Conservation (phyloP, 2,113 vertebrate genomes). For the Pica pica region DNA sequence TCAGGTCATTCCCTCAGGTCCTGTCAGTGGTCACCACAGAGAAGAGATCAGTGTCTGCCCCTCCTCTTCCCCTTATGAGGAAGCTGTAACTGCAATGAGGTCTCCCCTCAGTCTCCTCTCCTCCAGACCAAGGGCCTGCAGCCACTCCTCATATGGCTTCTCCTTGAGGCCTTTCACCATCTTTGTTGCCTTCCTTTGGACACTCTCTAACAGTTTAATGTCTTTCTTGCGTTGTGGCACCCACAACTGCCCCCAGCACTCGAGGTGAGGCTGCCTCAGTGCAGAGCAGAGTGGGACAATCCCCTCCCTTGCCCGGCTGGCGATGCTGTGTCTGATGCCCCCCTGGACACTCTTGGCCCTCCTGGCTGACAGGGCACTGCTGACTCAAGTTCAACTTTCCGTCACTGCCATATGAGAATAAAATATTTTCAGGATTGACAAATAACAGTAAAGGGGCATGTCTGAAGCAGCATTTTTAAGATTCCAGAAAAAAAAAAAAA, state of each 20-base stretch:
- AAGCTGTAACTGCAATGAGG: neutral
- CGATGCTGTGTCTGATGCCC: neutral
- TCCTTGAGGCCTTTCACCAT: neutral
- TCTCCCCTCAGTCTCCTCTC: neutral
- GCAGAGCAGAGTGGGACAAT: neutral
- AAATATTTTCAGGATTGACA: neutral
- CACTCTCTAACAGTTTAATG: neutral
- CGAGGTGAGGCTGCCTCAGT: rapidly evolving
- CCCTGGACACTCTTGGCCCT: rapidly evolving
- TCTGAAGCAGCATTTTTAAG: neutral
- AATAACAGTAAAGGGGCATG: neutral
- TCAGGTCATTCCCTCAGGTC: neutral
- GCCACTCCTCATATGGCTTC: rapidly evolving
- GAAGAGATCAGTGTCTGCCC: rapidly evolving
- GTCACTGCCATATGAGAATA: neutral
- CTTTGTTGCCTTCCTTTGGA: neutral
- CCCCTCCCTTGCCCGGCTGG: neutral
- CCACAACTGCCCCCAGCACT: neutral
- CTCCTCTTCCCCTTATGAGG: neutral
- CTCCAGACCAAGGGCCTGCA: neutral
- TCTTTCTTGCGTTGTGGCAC: neutral
- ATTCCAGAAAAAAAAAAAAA: neutral
- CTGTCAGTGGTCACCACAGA: neutral
- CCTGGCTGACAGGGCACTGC: neutral
- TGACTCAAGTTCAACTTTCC: neutral